Conservation (phyloP, 2,113 vertebrate species). For the Pangasianodon gigas region DNA sequence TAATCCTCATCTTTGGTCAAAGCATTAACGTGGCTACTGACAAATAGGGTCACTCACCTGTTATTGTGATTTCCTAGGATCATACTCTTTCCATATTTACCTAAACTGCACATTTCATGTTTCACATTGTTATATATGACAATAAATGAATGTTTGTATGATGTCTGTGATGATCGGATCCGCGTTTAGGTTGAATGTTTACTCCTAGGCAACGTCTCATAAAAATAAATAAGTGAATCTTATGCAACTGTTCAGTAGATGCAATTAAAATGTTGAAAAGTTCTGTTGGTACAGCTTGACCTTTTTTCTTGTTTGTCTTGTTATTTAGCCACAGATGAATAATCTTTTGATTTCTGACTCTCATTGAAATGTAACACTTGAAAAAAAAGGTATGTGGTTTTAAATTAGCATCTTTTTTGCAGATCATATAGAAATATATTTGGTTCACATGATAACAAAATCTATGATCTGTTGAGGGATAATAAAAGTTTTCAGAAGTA, state of each 20-base stretch:
- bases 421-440: constrained; percentile 23
- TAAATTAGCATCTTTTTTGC: constrained; percentile 4
- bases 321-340: background rate
- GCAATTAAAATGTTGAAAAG: background rate
- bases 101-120: constrained; percentile 3
- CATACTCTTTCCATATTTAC: background rate
- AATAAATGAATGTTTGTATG: background rate
- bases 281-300: background rate
- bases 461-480: constrained; percentile 13
- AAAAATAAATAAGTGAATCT: background rate
- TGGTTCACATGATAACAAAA: background rate
- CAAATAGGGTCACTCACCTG: background rate
- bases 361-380: background rate
- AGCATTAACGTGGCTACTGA: constrained; percentile 1
- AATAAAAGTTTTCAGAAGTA: constrained; percentile 15
- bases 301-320: background rate
- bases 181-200: background rate
- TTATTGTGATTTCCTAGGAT: background rate
- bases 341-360: background rate
- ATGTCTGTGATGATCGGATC: background rate
- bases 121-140: background rate
- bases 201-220: background rate
- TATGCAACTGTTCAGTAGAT: constrained; percentile 19
- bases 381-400: background rate
- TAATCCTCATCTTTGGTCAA: background rate